These are phyloP conservation scores for Campylomormyrus tamandua DNA, from an alignment of 2,113 vertebrate species.

Conservation along the genomic window DNA sequence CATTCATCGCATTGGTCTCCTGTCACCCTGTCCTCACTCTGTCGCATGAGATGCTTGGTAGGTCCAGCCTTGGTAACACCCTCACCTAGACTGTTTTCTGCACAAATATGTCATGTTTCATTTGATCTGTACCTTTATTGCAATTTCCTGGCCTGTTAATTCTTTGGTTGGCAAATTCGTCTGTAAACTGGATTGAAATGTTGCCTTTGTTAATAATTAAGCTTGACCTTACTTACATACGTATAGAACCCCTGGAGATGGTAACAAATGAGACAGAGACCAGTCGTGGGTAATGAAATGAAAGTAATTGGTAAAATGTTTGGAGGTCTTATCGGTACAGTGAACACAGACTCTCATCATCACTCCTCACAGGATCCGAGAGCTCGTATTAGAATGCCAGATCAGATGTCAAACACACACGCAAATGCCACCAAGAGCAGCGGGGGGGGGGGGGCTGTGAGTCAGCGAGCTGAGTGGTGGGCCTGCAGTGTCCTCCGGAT, in stretches of 20 bases:
- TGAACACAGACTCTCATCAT: not conserved
- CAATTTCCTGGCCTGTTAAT: conserved; percentile 7
- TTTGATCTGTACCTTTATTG: conserved; percentile 52
- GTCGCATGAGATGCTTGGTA: not conserved
- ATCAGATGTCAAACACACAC: not conserved
- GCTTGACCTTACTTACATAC: not conserved
- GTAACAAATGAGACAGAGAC: not conserved
- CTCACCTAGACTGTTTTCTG: conserved; percentile 30
- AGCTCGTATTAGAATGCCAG: not conserved
- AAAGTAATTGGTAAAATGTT: not conserved
- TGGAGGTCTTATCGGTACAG: not conserved
- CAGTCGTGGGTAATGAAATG: not conserved
- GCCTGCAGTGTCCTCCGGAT: conserved; percentile 44
- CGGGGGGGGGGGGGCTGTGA: not conserved
- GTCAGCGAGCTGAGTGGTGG: not conserved
- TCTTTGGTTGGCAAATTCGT: not conserved
- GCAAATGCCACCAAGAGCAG: not conserved
- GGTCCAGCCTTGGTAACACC: conserved; percentile 38
- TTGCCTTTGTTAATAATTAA: not conserved
- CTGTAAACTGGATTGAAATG: not conserved
- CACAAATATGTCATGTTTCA: conserved; percentile 38
- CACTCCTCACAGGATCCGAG: not conserved
- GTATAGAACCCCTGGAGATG: not conserved
- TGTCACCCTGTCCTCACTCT: not conserved
- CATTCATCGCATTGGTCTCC: not conserved